A percentile compares a stretch with the other conserved stretches of the same genome.
Evolutionary conservation across 2,797 vertebrate species (phyloP).

Genomic region (Kryptolebias ocellatus): DNA sequence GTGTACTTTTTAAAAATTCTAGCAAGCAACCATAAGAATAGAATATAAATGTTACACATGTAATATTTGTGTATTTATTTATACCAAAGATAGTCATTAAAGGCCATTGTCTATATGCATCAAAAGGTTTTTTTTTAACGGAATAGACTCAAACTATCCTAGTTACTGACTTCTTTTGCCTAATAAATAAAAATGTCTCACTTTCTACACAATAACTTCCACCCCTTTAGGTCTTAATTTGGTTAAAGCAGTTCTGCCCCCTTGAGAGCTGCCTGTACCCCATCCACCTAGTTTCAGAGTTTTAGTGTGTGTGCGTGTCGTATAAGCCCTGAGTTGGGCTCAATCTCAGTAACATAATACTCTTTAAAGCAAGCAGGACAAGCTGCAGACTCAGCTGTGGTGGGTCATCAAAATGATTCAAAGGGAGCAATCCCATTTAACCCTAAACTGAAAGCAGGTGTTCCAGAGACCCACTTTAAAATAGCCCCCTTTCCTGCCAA

Average conservation of each 20-base stretch:
- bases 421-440: conserved; percentile 84
- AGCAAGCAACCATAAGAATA: too few species aligned
- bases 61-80: too few species aligned
- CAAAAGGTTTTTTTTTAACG: neutral
- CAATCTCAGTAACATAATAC: conserved; percentile 78
- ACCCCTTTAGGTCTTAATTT: conserved; percentile 57
- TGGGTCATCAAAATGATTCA: conserved; percentile 83
- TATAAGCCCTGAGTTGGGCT: conserved; percentile 70
- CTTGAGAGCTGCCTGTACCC: conserved; percentile 50
- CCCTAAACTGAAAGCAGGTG: conserved; percentile 75
- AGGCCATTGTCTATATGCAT: neutral
- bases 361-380: conserved; percentile 77
- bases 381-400: conserved; percentile 82
- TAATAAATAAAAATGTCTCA: conserved; percentile 55
- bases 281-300: conserved; percentile 50
- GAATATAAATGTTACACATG: too few species aligned
- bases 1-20: too few species aligned
- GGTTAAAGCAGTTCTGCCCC: conserved; percentile 50
- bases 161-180: conserved; percentile 18
- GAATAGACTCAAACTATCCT: conserved; percentile 17
- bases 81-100: neutral
- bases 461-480: conserved; percentile 74
- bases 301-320: conserved; percentile 31
- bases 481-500: conserved; percentile 61
- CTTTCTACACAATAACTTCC: conserved; percentile 46